These are phyloP conservation scores for Myripristis murdjan DNA, from an alignment of 2,797 vertebrate genomes.

Conservation along the genomic window DNA sequence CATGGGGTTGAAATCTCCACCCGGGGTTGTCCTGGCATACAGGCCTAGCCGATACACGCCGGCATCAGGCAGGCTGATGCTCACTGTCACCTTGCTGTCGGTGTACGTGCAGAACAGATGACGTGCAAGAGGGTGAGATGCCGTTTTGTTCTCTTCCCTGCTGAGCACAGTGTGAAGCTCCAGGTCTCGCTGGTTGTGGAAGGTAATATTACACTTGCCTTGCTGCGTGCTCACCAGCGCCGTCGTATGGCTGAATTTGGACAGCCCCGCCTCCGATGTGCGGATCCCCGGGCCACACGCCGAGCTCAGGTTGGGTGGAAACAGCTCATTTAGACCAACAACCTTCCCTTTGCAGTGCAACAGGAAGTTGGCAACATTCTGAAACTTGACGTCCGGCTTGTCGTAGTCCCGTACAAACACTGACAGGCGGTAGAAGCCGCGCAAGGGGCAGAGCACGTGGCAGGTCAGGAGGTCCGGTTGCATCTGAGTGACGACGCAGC, in stretches of 20 bases:
- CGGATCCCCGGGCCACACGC: slow-evolving; percentile 85
- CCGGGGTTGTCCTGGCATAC: slow-evolving; percentile 75
- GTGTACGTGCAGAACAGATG: slow-evolving; percentile 86
- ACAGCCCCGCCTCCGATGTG: slow-evolving; percentile 78
- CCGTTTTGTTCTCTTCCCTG: slow-evolving; percentile 50
- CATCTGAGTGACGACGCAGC: slow-evolving; percentile 86
- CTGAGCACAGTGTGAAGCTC: slow-evolving; percentile 78
- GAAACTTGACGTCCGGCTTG: slow-evolving; percentile 74
- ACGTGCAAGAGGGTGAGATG: slow-evolving; percentile 74
- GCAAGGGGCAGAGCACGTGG: slow-evolving; percentile 81
- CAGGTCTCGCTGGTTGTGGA: slow-evolving; percentile 64
- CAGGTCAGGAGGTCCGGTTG: slow-evolving; percentile 80
- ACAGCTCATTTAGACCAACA: slow-evolving; percentile 73
- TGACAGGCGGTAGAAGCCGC: slow-evolving; percentile 85
- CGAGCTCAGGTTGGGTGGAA: slow-evolving; percentile 81
- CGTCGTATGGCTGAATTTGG: slow-evolving; percentile 82
- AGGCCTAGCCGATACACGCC: slow-evolving; percentile 85
- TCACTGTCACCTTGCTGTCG: slow-evolving; percentile 87
- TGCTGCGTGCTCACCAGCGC: slow-evolving; percentile 83
- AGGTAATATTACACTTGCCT: slow-evolving; percentile 89
- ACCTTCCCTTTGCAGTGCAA: slow-evolving; percentile 77
- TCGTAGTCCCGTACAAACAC: slow-evolving; percentile 86
- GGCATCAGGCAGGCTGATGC: slow-evolving; percentile 69
- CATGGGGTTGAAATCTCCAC: slow-evolving; percentile 79
- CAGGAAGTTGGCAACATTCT: slow-evolving; percentile 87